Percentiles rank a stretch among this genome's conserved stretches.
Conservation (phyloP, 2,888 invertebrate genomes). For the Clitarchus hookeri region DNA sequence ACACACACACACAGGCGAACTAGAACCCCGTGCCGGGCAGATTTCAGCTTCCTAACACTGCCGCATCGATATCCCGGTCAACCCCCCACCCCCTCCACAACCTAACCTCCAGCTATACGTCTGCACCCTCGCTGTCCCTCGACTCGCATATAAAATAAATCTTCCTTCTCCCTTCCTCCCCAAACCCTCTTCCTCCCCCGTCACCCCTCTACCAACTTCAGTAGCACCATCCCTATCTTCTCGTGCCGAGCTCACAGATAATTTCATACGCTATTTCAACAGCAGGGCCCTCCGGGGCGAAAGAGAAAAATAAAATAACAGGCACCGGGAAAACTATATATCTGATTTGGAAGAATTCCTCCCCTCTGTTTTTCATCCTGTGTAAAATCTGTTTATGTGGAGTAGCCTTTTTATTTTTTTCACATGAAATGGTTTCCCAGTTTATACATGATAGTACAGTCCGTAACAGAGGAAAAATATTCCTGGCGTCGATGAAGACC, state of each 20-base stretch:
- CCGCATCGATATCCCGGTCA: not conserved
- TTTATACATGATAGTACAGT: not conserved
- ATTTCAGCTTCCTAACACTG: not conserved
- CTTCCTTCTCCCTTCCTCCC: not conserved
- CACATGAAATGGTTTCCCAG: not conserved
- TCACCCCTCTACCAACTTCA: not conserved
- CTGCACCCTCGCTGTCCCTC: not conserved
- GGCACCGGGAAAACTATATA: not conserved
- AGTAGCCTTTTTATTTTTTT: not conserved
- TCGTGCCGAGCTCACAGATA: not conserved
- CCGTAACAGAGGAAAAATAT: not conserved
- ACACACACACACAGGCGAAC: no score
- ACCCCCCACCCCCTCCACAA: not conserved
- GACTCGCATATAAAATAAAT: not conserved
- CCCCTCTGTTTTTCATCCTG: not conserved
- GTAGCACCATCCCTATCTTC: not conserved
- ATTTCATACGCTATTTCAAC: not conserved
- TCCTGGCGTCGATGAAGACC: not conserved
- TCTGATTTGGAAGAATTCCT: constrained; percentile 14
- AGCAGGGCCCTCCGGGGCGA: not conserved
- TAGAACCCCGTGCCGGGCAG: no score
- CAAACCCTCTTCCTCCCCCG: not conserved
- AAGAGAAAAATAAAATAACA: constrained; percentile 7
- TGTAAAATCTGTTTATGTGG: not conserved
- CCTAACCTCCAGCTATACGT: not conserved